Conservation (phyloP, 1,140 invertebrate genomes). For the Papilio polyxenes region DNA sequence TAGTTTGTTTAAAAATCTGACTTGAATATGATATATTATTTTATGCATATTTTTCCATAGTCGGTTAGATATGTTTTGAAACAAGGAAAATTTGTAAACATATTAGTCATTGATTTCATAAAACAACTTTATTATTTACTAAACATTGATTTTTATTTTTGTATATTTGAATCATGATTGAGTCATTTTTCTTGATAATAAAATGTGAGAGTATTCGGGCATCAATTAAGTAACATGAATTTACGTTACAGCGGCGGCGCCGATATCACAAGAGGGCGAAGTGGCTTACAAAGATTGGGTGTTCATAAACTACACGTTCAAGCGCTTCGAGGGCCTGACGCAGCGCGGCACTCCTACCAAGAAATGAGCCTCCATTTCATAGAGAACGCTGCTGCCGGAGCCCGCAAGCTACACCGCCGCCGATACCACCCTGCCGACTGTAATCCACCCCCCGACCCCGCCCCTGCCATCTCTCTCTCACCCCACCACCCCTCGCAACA, state of each 20-base stretch:
- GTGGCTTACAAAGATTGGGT: conserved; percentile 98
- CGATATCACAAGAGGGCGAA: conserved; percentile 90
- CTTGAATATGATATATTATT: no score
- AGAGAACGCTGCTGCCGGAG: background rate
- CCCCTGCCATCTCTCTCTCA: background rate
- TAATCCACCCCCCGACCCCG: background rate
- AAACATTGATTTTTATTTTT: no score
- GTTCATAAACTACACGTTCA: conserved; percentile 99
- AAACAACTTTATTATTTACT: no score
- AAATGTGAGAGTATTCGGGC: no score
- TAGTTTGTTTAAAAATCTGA: no score
- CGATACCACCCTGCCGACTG: background rate
- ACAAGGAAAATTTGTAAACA: no score
- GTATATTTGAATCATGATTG: no score
- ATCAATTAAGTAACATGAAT: no score
- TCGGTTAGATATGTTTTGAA: no score
- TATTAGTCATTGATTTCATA: no score
- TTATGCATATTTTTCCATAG: no score
- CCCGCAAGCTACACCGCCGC: background rate
- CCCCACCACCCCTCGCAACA: background rate
- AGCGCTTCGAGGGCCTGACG: conserved; percentile 98
- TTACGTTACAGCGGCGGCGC: conserved; percentile 86
- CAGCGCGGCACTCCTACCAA: conserved; percentile 90
- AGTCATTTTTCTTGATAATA: no score
- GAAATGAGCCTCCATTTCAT: conserved; percentile 79